A percentile compares a stretch with the other conserved stretches of the same genome.
These are phyloP conservation scores for Parochlus steinenii DNA, from an alignment of 2,888 invertebrate genomes.

Conservation along the genomic window DNA sequence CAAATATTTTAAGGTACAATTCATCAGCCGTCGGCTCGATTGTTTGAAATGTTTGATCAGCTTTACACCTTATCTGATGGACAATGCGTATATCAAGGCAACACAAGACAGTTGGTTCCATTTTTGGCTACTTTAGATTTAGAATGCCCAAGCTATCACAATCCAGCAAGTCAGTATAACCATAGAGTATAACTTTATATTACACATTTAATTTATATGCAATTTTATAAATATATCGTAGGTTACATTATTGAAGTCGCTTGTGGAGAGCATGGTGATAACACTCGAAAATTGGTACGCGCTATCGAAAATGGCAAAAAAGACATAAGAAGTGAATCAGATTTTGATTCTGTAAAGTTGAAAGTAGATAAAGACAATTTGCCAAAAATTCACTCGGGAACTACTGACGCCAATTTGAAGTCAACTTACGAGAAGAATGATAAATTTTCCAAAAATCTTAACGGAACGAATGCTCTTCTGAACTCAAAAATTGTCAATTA, in stretches of 20 bases:
- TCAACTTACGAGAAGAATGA: conserved; percentile 37
- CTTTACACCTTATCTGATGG: conserved; percentile 87
- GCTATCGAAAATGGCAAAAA: conserved; percentile 73
- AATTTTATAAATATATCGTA: too few species aligned
- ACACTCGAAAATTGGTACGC: conserved; percentile 63
- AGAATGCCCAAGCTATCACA: conserved; percentile 90
- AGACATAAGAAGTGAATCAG: conserved; percentile 57
- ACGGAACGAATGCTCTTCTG: conserved; percentile 27
- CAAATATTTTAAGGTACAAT: conserved; percentile 36
- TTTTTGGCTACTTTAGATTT: conserved; percentile 65
- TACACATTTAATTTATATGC: too few species aligned
- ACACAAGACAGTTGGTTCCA: conserved; percentile 66
- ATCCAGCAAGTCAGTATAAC: conserved; percentile 92
- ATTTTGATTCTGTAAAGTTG: conserved; percentile 43
- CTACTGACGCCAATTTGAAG: conserved; percentile 22
- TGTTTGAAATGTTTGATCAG: conserved; percentile 94
- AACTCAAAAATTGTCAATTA: conserved; percentile 44
- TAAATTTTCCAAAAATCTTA: conserved; percentile 21
- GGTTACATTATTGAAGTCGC: conserved; percentile 92
- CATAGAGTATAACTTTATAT: too few species aligned
- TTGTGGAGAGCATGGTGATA: conserved; percentile 90
- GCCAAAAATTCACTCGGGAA: conserved; percentile 37
- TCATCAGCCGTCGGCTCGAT: conserved; percentile 89
- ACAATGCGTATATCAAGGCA: conserved; percentile 88
- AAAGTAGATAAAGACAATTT: conserved; percentile 28